Evolutionary conservation across 2,888 invertebrate genomes (phyloP).

Genomic region (Drosophila kuntzei): DNA sequence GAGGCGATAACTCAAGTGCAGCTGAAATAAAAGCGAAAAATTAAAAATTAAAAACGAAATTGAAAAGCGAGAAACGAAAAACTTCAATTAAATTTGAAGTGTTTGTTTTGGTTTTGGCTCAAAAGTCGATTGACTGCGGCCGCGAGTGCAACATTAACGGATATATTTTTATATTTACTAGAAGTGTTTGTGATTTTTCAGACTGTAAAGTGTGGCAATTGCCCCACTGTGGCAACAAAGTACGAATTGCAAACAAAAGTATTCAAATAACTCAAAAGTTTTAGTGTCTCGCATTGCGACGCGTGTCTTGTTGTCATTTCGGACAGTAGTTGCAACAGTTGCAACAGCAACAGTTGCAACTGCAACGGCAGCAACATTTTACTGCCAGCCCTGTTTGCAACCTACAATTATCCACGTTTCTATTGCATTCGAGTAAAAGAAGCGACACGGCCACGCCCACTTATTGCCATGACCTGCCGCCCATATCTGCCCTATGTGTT

Average conservation of each 20-base stretch:
- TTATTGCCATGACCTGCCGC: conserved; percentile 64
- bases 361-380: conserved; percentile 20
- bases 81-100: conserved; percentile 48
- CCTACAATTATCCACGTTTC: conserved; percentile 46
- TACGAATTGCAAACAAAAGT: conserved; percentile 14
- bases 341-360: conserved; percentile 28
- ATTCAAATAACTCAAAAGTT: conserved; percentile 67
- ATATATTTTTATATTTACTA: conserved; percentile 2
- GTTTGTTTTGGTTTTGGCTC: conserved; percentile 37
- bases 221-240: conserved; percentile 9
- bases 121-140: conserved; percentile 49
- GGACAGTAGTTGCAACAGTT: conserved; percentile 11
- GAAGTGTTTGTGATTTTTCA: conserved; percentile 11
- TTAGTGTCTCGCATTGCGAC: conserved; percentile 51
- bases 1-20: conserved; percentile 24
- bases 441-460: conserved; percentile 14
- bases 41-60: conserved; percentile 22
- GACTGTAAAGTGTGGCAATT: conserved; percentile 33
- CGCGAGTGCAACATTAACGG: conserved; percentile 58
- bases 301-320: conserved; percentile 19
- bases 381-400: conserved; percentile 3
- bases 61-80: conserved; percentile 7
- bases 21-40: conserved; percentile 23
- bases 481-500: conserved; percentile 51
- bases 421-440: no score